Percentiles rank a stretch among this genome's conserved stretches.
Evolutionary conservation across 53 echinoderm and acorn worm genomes (phyloP).

Genomic region (Glandiceps talaboti): DNA sequence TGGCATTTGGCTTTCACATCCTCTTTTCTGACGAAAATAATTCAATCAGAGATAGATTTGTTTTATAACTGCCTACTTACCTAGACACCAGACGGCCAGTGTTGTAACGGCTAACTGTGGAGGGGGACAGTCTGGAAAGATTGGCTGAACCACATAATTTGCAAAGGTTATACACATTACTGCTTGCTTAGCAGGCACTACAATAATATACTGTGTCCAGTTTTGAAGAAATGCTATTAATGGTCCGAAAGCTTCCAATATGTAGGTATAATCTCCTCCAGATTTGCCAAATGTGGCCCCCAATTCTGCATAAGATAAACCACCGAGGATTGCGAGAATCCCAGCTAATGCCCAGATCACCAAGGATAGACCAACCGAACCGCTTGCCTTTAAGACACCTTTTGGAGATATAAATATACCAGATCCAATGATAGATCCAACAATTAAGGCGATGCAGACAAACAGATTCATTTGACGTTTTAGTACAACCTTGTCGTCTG

Average conservation of each 20-base stretch:
- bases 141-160: slow-evolving; percentile 33
- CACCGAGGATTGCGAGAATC: slow-evolving; percentile 53
- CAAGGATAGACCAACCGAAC: slow-evolving; percentile 55
- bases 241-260: slow-evolving; percentile 49
- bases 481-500: too few relatives aligned
- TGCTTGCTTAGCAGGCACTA: slow-evolving; percentile 27
- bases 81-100: too few relatives aligned
- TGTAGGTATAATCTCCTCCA: too few relatives aligned
- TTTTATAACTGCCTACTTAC: too few relatives aligned
- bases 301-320: slow-evolving; percentile 68
- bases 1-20: too few relatives aligned
- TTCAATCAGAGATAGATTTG: too few relatives aligned
- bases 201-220: slow-evolving; percentile 34
- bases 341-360: slow-evolving; percentile 60
- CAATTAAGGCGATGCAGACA: slow-evolving; percentile 41
- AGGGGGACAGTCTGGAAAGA: slow-evolving; percentile 39
- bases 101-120: too few relatives aligned
- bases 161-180: slow-evolving; percentile 53
- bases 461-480: slow-evolving; percentile 38
- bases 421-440: too few relatives aligned
- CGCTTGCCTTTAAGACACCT: slow-evolving; percentile 42
- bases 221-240: slow-evolving; percentile 57
- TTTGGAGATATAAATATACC: slow-evolving; percentile 68
- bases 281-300: slow-evolving; percentile 56
- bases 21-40: too few relatives aligned